Base-by-base conservation (phyloP, 2,888 invertebrate species). In the Trissolcus brochymenae region DNA sequence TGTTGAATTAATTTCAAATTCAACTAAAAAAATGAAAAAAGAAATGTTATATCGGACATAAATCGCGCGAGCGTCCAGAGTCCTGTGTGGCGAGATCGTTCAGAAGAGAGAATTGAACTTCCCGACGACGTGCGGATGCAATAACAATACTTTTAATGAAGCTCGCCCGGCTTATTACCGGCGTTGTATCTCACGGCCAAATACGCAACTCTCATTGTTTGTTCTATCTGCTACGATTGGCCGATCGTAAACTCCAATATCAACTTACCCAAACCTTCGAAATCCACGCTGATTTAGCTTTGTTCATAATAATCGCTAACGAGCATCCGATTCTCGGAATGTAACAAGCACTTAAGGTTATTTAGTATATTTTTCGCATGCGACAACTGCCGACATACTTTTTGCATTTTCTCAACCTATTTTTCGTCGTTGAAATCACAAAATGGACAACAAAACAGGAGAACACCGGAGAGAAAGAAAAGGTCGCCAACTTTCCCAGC, bases 141-240 rank as follows among this genome's bases (percentile, higher is more conserved):
- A 83, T 85, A 86, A 88, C 88, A 88, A 88, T 88, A 85, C 85
- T 80, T 84, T 84, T 87, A 88, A 88, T 87, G 88, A 88, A 87
- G 85, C 85, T 82, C 82, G 81, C 81, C 79, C 82, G 84, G 84
- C 85, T 87, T 87, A 87, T 87, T 88, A 86, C 86, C 81, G 82
- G 73, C 84, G 86, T 81, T 84, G 84, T 84, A 86, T 85, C 86
- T 85, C 84, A 80, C 81, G 81, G 82, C 79, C 80, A 76, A 83
- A 82, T 82, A 82, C 81, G 83, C 83, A 80, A 74, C 78, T 79
- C 81, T 80, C 84, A 86, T 87, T 87, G 87, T 85, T 85, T 85
- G 82, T 82, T 85, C 82, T 82, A 80, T 82, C 79, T 67, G 50
- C 54, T 57, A 53, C 70, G 75, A 68, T 46, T 64, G 62, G 76